These are phyloP conservation scores for Caenorhabditis sp. DNA, from an alignment of 2,888 invertebrate genomes.

Conservation along the genomic window DNA sequence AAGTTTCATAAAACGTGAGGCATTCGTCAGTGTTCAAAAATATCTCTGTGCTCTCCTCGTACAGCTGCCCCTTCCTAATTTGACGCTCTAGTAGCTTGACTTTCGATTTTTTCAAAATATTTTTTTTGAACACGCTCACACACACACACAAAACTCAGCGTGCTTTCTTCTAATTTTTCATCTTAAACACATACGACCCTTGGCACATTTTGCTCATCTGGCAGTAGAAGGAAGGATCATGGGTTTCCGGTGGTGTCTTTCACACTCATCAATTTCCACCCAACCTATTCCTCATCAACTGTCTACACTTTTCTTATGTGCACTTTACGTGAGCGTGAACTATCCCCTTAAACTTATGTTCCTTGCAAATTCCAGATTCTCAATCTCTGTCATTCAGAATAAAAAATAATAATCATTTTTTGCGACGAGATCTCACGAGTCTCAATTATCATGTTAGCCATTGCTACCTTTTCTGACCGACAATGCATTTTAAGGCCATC, in stretches of 20 bases:
- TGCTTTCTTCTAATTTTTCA: no score
- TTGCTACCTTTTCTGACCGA: neutral
- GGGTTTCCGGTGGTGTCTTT: conserved; percentile 22
- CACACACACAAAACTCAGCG: no score
- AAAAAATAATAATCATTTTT: no score
- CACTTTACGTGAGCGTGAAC: no score
- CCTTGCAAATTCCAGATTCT: no score
- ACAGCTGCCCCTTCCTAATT: no score
- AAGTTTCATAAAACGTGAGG: neutral
- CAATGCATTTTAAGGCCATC: neutral
- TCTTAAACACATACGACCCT: neutral
- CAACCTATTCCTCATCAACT: conserved; percentile 1
- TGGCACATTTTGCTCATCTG: conserved; percentile 2
- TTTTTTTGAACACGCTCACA: neutral
- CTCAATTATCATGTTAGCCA: conserved; percentile 16
- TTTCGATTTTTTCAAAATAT: neutral
- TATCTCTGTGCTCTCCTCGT: no score
- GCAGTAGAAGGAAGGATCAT: neutral
- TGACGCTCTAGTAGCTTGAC: neutral
- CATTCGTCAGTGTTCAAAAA: neutral
- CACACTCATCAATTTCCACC: conserved; percentile 4
- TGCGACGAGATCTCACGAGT: neutral
- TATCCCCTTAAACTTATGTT: no score
- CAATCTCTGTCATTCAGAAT: no score
- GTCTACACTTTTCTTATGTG: neutral